Conservation (phyloP, 2,113 vertebrate genomes). For the Hemicordylus capensis region DNA sequence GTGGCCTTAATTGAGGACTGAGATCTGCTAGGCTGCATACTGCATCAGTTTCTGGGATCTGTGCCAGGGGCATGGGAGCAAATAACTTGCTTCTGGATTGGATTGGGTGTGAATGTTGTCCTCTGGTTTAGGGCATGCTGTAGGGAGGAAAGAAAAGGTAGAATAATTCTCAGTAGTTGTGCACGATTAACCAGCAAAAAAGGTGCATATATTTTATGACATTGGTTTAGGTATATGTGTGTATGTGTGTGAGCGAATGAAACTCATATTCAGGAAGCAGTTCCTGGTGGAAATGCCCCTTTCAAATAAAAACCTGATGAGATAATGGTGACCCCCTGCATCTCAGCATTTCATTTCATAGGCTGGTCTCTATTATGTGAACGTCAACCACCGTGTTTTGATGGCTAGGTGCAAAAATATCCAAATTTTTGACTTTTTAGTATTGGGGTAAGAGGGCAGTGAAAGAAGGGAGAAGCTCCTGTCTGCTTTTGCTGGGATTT, state of each 20-base stretch:
- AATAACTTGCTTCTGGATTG: background rate
- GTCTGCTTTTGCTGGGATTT: background rate
- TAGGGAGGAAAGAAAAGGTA: too few species aligned
- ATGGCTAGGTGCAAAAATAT: background rate
- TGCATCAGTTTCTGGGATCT: background rate
- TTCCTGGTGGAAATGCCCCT: background rate
- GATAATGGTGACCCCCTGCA: background rate
- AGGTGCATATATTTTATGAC: background rate
- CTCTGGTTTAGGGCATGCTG: background rate
- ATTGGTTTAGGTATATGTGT: background rate
- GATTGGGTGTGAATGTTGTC: background rate
- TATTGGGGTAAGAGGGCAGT: background rate
- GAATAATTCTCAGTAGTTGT: background rate
- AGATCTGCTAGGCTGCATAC: background rate
- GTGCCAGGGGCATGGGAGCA: background rate
- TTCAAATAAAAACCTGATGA: background rate
- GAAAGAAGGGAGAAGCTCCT: background rate
- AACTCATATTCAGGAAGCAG: background rate
- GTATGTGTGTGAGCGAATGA: background rate
- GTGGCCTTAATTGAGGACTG: background rate
- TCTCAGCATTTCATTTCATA: background rate
- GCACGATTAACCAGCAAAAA: background rate
- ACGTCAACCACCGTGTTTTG: background rate
- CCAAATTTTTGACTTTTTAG: background rate
- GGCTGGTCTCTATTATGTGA: background rate